Evolutionary conservation across 2,113 vertebrate species (phyloP), one percentile per base, ranked within the genome.

Genomic region (Rhynchomys soricoides): DNA sequence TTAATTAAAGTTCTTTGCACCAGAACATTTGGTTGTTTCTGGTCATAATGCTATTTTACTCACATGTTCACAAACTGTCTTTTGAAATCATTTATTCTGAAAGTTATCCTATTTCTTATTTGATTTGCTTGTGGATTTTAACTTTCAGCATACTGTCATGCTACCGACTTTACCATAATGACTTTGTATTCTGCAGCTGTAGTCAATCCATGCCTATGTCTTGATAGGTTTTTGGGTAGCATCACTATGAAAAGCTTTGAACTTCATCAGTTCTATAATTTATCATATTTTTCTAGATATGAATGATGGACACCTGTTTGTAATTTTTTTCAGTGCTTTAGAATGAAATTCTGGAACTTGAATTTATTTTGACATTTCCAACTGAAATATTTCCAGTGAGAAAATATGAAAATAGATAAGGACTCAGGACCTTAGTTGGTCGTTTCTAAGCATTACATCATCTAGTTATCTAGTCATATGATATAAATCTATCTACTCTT

Each of bases 231-330:
- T 48, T 68, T 68, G 17, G 50, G n/a, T n/a, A 52, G n/a, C 78
- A 2, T n/a, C 31, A 85, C 21, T 82, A 93, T 62, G 24, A 81
- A 9, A 43, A 89, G 43, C 31, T 90, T 57, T 31, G 12, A 66
- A 31, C 91, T 94, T 94, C 21, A 87, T 94, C 45, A 45, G 43
- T 45, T 85, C 64, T 88, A 83, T 79, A 71, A 95, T 45, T 77
- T 62, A 71, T 74, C 22, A 62, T 52, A 11, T 82, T 93, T 93
- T 78, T 24, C 13, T 34, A 62, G 82, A 86, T 89, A 93, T 24
- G 9, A 95, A 86, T 64, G 79, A 87, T 13, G 12, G 17, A 77
- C 15, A 93, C 48, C 68, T 57, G 34, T 91, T 85, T 89, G 21
- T 73, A 81, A 86, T 24, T 79, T 91, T 11, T 89, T 59, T 92